Percentiles rank a stretch among this genome's conserved stretches.
These are phyloP conservation scores for Acronicta aceris DNA, from an alignment of 2,888 invertebrate species.

Conservation along the genomic window DNA sequence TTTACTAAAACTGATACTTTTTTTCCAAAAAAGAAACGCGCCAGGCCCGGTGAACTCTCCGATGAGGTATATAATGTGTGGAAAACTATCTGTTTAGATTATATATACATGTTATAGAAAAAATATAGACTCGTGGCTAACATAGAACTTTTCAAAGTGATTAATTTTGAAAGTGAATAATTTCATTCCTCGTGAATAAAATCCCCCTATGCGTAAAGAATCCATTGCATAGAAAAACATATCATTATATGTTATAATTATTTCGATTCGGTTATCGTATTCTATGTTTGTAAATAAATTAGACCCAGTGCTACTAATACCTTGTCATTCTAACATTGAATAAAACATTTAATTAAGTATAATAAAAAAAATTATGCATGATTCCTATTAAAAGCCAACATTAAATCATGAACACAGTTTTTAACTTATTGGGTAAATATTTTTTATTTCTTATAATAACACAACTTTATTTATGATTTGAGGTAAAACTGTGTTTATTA, in stretches of 20 bases:
- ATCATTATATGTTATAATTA: slow-evolving; percentile 33
- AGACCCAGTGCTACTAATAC: slow-evolving; percentile 72
- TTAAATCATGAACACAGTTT: slow-evolving; percentile 36
- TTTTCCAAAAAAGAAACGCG: slow-evolving; percentile 91
- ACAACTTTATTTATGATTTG: slow-evolving; percentile 20
- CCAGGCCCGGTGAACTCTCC: slow-evolving; percentile 94
- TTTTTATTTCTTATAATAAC: neutral
- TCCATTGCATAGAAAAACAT: slow-evolving; percentile 32
- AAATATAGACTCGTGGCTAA: slow-evolving; percentile 85
- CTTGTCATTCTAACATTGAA: slow-evolving; percentile 75
- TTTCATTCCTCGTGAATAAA: slow-evolving; percentile 43
- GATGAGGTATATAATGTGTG: slow-evolving; percentile 91
- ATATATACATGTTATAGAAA: slow-evolving; percentile 81
- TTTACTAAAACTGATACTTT: slow-evolving; percentile 84
- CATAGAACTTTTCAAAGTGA: slow-evolving; percentile 80
- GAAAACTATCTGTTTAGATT: slow-evolving; percentile 84
- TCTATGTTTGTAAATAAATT: slow-evolving; percentile 53
- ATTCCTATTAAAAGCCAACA: slow-evolving; percentile 58
- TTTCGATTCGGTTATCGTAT: slow-evolving; percentile 27
- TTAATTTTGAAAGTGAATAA: slow-evolving; percentile 74
- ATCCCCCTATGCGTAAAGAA: slow-evolving; percentile 33
- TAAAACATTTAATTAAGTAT: slow-evolving; percentile 52
- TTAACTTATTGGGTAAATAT: slow-evolving; percentile 31
- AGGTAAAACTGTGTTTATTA: slow-evolving; percentile 25
- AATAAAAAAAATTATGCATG: slow-evolving; percentile 61